phyloP scores from a whole-genome alignment of 1,140 invertebrate species.

The Bombus waltoni region DNA sequence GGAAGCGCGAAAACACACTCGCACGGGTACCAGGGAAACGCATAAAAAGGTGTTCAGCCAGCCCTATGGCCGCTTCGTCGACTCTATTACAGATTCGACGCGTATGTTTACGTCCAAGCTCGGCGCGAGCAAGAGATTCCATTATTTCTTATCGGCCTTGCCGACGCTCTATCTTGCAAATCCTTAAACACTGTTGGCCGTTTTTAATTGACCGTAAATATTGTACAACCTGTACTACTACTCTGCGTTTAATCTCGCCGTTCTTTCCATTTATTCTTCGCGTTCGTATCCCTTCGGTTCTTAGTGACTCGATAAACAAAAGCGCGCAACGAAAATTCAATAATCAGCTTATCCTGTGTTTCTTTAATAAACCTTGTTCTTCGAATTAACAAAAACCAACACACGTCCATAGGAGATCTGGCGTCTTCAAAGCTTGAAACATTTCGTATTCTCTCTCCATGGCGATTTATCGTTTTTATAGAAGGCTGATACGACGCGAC shows the following conservation, averaged over 20 bases:
- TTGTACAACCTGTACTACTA: background rate
- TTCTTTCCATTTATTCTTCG: background rate
- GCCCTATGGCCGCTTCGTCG: background rate
- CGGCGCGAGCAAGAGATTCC: slow-evolving; percentile 6
- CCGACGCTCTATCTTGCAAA: background rate
- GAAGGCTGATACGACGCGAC: background rate
- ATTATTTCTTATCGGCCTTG: slow-evolving; percentile 22
- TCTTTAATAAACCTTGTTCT: no score
- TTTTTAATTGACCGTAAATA: background rate
- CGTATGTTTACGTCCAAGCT: slow-evolving; percentile 1
- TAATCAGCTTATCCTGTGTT: no score
- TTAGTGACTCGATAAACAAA: no score
- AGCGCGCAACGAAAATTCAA: no score
- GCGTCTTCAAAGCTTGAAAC: background rate
- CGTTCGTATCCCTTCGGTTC: background rate
- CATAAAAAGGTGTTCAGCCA: background rate
- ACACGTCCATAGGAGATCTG: no score
- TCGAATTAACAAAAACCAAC: no score
- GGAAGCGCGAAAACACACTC: background rate
- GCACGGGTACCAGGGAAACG: background rate
- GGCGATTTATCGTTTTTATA: slow-evolving; percentile 3
- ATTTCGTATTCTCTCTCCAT: background rate
- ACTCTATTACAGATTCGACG: slow-evolving; percentile 38
- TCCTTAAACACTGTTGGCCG: background rate
- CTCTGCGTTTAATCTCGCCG: background rate